phyloP scores from a whole-genome alignment of 2,113 vertebrate genomes.

The Prochilodus magdalenae region DNA sequence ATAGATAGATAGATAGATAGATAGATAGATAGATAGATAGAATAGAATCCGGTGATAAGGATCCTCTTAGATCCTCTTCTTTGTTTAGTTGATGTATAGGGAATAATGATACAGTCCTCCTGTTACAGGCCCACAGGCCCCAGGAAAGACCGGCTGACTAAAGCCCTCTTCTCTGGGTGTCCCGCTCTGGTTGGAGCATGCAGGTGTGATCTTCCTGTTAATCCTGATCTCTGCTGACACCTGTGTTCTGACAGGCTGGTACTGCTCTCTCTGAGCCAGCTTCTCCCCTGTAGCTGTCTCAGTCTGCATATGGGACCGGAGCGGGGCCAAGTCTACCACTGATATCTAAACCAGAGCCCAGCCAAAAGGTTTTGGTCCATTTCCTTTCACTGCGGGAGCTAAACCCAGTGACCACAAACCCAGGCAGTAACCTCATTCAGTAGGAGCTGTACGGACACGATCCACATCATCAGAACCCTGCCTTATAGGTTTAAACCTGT shows the following conservation, averaged over 20 bases:
- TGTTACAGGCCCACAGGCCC: too few species aligned
- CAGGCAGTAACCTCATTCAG: background rate
- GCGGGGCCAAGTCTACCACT: constrained; percentile 41
- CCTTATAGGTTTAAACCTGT: too few species aligned
- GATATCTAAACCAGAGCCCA: constrained; percentile 28
- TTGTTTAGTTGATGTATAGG: too few species aligned
- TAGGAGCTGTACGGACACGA: too few species aligned
- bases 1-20: too few species aligned
- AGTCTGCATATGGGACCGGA: constrained; percentile 29
- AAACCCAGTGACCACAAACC: background rate
- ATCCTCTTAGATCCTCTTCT: too few species aligned
- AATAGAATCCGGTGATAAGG: too few species aligned
- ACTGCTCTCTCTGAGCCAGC: background rate
- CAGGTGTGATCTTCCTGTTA: constrained; percentile 49
- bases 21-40: too few species aligned
- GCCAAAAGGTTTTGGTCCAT: constrained; percentile 8
- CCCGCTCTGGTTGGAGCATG: constrained; percentile 42
- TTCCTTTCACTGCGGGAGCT: constrained; percentile 2
- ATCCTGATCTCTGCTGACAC: constrained; percentile 61
- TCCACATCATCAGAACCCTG: too few species aligned
- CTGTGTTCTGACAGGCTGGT: constrained; percentile 37
- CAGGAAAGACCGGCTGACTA: too few species aligned
- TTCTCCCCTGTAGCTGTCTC: constrained; percentile 1
- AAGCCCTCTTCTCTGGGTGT: background rate
- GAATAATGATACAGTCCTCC: too few species aligned